These are phyloP conservation scores for Drosophila borealis DNA, from an alignment of 2,888 invertebrate genomes.

Conservation along the genomic window DNA sequence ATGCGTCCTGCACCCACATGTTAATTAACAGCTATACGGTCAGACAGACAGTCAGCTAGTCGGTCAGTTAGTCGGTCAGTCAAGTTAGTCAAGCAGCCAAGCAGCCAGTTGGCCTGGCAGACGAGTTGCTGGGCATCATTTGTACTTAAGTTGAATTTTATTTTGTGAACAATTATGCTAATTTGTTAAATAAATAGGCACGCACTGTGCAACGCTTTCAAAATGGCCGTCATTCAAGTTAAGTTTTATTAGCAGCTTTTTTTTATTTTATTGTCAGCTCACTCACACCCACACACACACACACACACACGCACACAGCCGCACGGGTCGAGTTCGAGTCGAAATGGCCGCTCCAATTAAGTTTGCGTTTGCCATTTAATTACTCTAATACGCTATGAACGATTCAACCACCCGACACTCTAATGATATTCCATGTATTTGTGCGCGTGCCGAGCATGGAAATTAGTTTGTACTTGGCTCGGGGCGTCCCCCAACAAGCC, in stretches of 20 bases:
- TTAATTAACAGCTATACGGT: slow-evolving; percentile 67
- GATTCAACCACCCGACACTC: slow-evolving; percentile 44
- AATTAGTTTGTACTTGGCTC: slow-evolving; percentile 73
- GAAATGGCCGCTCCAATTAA: slow-evolving; percentile 76
- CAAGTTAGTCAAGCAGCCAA: not conserved
- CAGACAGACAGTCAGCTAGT: not conserved
- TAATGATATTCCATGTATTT: slow-evolving; percentile 57
- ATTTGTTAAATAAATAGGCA: slow-evolving; percentile 82
- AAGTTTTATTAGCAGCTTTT: slow-evolving; percentile 75
- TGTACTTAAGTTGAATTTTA: slow-evolving; percentile 82
- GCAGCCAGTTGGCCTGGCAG: not conserved
- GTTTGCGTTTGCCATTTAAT: slow-evolving; percentile 82
- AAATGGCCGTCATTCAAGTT: slow-evolving; percentile 71
- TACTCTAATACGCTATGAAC: slow-evolving; percentile 76
- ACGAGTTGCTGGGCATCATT: slow-evolving; percentile 60
- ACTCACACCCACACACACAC: slow-evolving; percentile 28
- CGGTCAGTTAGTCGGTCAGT: slow-evolving; percentile 3
- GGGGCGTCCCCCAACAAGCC: slow-evolving; percentile 21
- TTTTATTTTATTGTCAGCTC: slow-evolving; percentile 73
- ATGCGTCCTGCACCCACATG: slow-evolving; percentile 78
- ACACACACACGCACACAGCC: slow-evolving; percentile 16
- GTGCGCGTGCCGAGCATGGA: slow-evolving; percentile 76
- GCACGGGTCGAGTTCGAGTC: slow-evolving; percentile 2
- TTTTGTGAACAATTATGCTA: slow-evolving; percentile 83
- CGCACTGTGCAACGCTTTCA: slow-evolving; percentile 56